Evolutionary conservation across 2,797 vertebrate genomes (phyloP).

Genomic region (Xiphophorus birchmanni): DNA sequence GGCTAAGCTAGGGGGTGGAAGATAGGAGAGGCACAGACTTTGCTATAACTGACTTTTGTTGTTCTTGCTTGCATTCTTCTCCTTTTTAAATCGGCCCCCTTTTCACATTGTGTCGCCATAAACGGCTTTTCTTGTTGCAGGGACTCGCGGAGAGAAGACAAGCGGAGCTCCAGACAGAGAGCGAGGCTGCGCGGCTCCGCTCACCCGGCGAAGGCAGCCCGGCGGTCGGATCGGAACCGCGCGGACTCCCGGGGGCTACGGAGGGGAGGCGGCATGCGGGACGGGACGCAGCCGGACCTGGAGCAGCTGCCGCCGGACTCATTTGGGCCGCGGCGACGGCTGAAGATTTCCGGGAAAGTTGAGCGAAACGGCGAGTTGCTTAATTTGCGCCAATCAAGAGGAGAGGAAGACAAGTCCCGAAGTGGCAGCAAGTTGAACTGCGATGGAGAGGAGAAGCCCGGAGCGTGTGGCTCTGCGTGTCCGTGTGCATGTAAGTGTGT

Average conservation of each 20-base stretch:
- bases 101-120: conserved; percentile 96
- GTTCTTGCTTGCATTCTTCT: conserved; percentile 98
- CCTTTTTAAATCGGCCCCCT: conserved; percentile 95
- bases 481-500: conserved; percentile 25
- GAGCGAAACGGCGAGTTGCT: conserved; percentile 67
- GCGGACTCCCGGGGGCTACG: conserved; percentile 64
- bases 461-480: conserved; percentile 6
- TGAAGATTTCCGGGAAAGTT: conserved; percentile 40
- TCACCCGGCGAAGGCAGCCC: conserved; percentile 34
- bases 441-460: conserved; percentile 54
- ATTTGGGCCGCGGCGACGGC: conserved; percentile 28
- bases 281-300: conserved; percentile 64
- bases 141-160: conserved; percentile 80
- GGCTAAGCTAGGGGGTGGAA: conserved; percentile 90
- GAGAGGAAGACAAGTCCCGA: conserved; percentile 84
- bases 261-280: conserved; percentile 28
- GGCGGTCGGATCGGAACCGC: conserved; percentile 36
- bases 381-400: conserved; percentile 87
- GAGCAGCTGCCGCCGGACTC: conserved; percentile 61
- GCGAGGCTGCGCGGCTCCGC: conserved; percentile 76
- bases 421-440: conserved; percentile 89
- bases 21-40: conserved; percentile 84
- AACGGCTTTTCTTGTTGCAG: conserved; percentile 97
- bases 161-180: conserved; percentile 74
- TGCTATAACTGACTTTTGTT: conserved; percentile 99